These are phyloP conservation scores for Rhinatrema bivittatum DNA, from an alignment of 2,797 vertebrate species.

Conservation along the genomic window DNA sequence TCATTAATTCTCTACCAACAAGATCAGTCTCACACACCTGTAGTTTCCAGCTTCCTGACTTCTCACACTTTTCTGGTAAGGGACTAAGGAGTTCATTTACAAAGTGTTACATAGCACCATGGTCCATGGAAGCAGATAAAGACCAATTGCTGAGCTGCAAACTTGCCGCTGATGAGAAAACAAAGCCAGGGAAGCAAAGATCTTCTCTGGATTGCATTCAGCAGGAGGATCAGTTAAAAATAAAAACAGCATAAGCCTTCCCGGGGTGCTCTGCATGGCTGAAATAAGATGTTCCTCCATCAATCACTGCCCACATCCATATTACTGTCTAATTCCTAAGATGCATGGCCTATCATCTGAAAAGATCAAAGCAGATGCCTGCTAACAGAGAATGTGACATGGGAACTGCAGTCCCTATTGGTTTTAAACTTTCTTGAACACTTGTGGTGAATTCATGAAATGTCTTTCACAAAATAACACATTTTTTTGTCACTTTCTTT, in stretches of 20 bases:
- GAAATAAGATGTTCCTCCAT: slow-evolving; percentile 34
- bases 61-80: too few relatives aligned
- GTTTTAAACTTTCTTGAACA: slow-evolving; percentile 22
- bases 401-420: slow-evolving; percentile 18
- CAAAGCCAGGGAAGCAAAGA: slow-evolving; percentile 33
- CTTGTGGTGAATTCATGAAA: slow-evolving; percentile 15
- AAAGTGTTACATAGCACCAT: too few relatives aligned
- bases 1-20: too few relatives aligned
- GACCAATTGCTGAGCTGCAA: slow-evolving; percentile 37
- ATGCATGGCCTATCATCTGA: slow-evolving; percentile 41
- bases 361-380: slow-evolving; percentile 44
- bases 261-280: slow-evolving; percentile 44
- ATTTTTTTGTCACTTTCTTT: neutral
- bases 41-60: too few relatives aligned
- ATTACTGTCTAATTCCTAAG: slow-evolving; percentile 55
- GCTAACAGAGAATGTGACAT: slow-evolving; percentile 21
- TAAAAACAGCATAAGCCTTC: slow-evolving; percentile 36
- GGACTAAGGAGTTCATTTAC: too few relatives aligned
- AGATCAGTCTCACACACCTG: too few relatives aligned
- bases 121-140: too few relatives aligned
- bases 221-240: slow-evolving; percentile 33
- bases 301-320: slow-evolving; percentile 54
- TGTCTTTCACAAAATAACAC: neutral
- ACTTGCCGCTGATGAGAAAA: slow-evolving; percentile 55
- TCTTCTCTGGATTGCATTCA: slow-evolving; percentile 29